phyloP scores from a whole-genome alignment of 2,888 invertebrate genomes.

The Nomada flava region DNA sequence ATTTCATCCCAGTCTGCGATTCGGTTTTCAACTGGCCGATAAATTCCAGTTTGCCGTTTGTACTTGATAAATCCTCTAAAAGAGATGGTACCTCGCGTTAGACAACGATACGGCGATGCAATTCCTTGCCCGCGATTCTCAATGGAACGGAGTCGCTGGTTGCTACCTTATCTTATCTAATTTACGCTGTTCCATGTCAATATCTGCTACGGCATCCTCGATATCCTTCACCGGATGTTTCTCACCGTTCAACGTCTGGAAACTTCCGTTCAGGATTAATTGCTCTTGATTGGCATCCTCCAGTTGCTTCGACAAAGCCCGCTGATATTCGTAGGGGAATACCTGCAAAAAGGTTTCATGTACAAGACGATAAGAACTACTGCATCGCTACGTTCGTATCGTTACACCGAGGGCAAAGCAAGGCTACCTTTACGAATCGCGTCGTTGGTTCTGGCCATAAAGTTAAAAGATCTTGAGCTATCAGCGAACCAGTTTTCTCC shows the following conservation, averaged over 20 bases:
- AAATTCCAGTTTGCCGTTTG: constrained; percentile 93
- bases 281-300: constrained; percentile 83
- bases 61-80: constrained; percentile 97
- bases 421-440: constrained; percentile 92
- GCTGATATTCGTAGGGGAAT: constrained; percentile 98
- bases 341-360: constrained; percentile 85
- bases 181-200: constrained; percentile 91
- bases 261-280: constrained; percentile 82
- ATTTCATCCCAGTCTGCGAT: constrained; percentile 99
- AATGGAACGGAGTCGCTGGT: too few relatives aligned
- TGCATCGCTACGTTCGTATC: too few relatives aligned
- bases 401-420: too few relatives aligned
- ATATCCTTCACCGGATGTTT: constrained; percentile 89
- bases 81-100: not conserved
- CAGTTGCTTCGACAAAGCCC: constrained; percentile 90
- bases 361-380: too few relatives aligned
- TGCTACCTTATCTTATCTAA: constrained; percentile 91
- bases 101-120: too few relatives aligned
- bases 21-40: constrained; percentile 94
- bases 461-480: constrained; percentile 91
- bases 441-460: constrained; percentile 92
- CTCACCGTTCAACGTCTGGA: constrained; percentile 79
- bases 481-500: constrained; percentile 93
- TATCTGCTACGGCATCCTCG: constrained; percentile 94
- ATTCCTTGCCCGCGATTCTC: too few relatives aligned